Base-by-base conservation (phyloP, 2,888 invertebrate species). In the Creontiades dilutus region DNA sequence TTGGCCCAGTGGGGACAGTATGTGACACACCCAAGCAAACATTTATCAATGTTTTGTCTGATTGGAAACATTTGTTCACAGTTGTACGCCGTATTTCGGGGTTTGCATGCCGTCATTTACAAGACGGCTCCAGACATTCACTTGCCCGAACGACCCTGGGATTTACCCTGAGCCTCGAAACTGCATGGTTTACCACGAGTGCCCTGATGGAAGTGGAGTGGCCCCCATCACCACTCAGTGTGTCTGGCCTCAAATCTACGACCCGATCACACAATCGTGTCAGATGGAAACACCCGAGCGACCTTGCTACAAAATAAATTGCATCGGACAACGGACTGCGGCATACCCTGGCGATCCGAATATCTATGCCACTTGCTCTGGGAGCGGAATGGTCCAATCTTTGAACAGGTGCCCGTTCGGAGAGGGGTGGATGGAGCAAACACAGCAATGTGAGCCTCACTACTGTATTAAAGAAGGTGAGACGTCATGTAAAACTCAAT, bases 161-260 rank as follows among this genome's bases (percentile, higher is more conserved):
- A 28, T 28, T 4, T 88, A 48, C 28, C 88, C 88, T 14, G 88
- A 88, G 12, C 88, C 88, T 7, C n/a, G 48, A 28, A 61, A 47
- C 37, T 88, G 88, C 88, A 88, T 23, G 52, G 88, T 78, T 48
- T 88, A 88, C 57, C 88, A 88, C 80, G 57, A 48, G 27, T 88
- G 88, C 19, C 4, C 78, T 3, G 27, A 23, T 19, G 57, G 19
- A 14, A 80, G 55, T 28, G 28, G 14, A 13, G 48, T 23, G 7
- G 9, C 57, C 7, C 82, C 82, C 27, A 46, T 37, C 13, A 23
- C 48, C 23, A 14, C 23, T 4, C 5, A 12, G 9, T 88, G 88
- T 78, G 2, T 19, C 52, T 76, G 55, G 55, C 88, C 78, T 1
- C 88, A 88, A 28, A 48, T 88, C 28, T 88, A 88, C 88, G 88